Evolutionary conservation across 35 echinoderm and acorn worm genomes (phyloP).

Genomic region (Holothuria glaberrima): DNA sequence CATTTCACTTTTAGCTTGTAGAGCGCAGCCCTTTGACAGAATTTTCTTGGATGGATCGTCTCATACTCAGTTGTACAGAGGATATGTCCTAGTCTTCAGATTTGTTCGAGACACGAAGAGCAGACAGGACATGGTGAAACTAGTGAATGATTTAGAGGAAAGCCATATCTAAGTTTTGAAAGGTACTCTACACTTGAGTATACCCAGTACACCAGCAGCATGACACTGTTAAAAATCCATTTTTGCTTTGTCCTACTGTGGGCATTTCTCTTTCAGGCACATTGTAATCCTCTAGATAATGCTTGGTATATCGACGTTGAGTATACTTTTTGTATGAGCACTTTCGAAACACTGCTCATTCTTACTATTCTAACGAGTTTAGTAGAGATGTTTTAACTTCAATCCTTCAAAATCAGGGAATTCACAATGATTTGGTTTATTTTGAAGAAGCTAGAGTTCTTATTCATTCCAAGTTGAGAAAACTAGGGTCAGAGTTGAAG

Average conservation of each 20-base stretch:
- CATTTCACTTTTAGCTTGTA: slow-evolving; percentile 14
- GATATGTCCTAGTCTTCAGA: neutral
- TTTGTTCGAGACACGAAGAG: neutral
- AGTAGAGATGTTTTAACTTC: neutral
- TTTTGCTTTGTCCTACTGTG: neutral
- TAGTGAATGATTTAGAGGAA: neutral
- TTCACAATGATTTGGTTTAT: neutral
- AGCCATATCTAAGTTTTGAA: neutral
- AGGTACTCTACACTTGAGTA: neutral
- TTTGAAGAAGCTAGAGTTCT: neutral
- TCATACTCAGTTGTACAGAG: neutral
- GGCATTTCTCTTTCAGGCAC: neutral
- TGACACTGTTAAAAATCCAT: neutral
- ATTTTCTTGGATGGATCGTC: neutral
- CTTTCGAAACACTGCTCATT: neutral
- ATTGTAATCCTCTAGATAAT: neutral
- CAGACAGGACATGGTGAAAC: neutral
- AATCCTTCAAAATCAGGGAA: neutral
- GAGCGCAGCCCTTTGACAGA: neutral
- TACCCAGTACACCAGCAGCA: neutral
- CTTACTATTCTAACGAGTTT: neutral
- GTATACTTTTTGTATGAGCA: slow-evolving; percentile 9
- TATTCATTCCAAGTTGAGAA: neutral
- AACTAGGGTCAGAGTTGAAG: neutral
- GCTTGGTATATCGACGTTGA: neutral